Percentiles rank a stretch among this genome's conserved stretches.
Conservation (phyloP, 2,888 invertebrate species). For the Brenthis ino region DNA sequence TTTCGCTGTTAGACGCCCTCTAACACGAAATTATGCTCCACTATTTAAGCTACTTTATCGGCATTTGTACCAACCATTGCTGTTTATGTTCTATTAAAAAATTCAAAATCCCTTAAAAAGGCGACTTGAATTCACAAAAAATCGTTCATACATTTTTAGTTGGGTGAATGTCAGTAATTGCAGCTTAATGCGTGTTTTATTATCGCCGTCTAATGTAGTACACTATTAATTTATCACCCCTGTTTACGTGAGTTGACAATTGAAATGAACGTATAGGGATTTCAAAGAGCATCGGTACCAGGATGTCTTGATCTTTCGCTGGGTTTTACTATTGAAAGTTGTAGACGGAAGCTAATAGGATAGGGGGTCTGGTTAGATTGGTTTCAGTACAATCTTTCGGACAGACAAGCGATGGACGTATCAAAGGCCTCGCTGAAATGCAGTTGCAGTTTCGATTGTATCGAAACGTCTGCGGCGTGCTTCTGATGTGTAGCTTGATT, state of each 20-base stretch:
- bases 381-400: slow-evolving; percentile 72
- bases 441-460: slow-evolving; percentile 79
- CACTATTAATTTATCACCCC: slow-evolving; percentile 79
- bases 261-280: slow-evolving; percentile 73
- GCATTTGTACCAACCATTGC: slow-evolving; percentile 54
- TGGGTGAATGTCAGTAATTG: slow-evolving; percentile 70
- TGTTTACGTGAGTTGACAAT: slow-evolving; percentile 79
- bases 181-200: slow-evolving; percentile 80
- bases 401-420: slow-evolving; percentile 81
- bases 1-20: slow-evolving; percentile 78
- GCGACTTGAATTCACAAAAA: slow-evolving; percentile 47
- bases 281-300: slow-evolving; percentile 59
- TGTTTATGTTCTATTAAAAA: slow-evolving; percentile 31
- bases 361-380: slow-evolving; percentile 54
- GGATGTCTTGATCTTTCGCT: slow-evolving; percentile 50
- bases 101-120: slow-evolving; percentile 15
- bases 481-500: slow-evolving; percentile 75
- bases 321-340: slow-evolving; percentile 32
- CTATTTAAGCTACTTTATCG: slow-evolving; percentile 47
- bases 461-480: slow-evolving; percentile 76
- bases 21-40: slow-evolving; percentile 57
- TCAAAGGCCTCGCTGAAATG: slow-evolving; percentile 78
- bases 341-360: slow-evolving; percentile 44
- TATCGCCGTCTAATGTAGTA: slow-evolving; percentile 80
- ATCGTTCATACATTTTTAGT: slow-evolving; percentile 37